Evolutionary conservation across 2,113 vertebrate genomes (phyloP).

Genomic region (Acanthisitta chloris): DNA sequence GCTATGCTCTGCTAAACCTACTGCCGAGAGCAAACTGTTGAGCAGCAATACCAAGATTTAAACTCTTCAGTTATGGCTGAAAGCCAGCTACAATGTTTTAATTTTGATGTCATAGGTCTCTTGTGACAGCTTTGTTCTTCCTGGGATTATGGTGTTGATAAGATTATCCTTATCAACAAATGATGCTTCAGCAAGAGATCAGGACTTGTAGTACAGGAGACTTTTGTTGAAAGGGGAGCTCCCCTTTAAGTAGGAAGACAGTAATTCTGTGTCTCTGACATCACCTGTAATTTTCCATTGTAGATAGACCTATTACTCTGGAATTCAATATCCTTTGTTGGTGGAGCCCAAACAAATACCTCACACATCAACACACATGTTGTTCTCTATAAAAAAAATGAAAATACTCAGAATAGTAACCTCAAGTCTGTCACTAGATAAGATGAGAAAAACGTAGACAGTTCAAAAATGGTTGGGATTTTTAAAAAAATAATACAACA

Average conservation of each 20-base stretch:
- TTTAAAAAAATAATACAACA: neutral
- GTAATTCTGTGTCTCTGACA: neutral
- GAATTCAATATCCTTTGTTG: neutral
- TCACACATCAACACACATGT: neutral
- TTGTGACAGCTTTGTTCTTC: neutral
- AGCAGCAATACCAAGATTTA: neutral
- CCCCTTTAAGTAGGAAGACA: neutral
- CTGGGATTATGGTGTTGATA: neutral
- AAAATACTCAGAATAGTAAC: neutral
- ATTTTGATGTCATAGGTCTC: neutral
- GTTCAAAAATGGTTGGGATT: neutral
- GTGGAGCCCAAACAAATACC: constrained; percentile 31
- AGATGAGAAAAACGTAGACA: neutral
- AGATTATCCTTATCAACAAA: neutral
- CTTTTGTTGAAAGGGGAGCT: neutral
- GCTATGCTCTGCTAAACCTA: neutral
- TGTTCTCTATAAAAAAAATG: neutral
- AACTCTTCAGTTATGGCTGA: neutral
- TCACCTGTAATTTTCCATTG: neutral
- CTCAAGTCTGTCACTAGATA: neutral
- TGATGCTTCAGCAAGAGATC: neutral
- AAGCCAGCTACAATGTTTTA: neutral
- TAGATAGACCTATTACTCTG: neutral
- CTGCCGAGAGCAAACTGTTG: neutral
- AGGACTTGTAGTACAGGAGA: neutral